Evolutionary conservation across 2,888 invertebrate genomes (phyloP).

Genomic region (Xestia xanthographa): DNA sequence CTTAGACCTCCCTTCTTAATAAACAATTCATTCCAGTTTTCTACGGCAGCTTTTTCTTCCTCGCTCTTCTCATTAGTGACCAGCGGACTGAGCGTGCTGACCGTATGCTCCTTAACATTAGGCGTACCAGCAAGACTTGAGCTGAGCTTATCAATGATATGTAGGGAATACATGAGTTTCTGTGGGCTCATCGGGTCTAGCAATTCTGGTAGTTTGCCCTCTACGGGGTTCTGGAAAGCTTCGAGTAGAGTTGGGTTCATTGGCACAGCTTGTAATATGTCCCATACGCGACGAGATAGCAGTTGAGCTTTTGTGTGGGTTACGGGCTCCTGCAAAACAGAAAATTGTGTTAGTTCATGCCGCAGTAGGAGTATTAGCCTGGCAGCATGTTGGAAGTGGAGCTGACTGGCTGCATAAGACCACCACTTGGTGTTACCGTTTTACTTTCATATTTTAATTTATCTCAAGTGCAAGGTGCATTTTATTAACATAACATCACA

Average conservation of each 20-base stretch:
- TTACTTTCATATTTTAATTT: not conserved
- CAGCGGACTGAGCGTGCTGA: slow-evolving; percentile 57
- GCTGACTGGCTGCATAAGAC: not conserved
- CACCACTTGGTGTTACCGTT: not conserved
- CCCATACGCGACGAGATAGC: slow-evolving; percentile 98
- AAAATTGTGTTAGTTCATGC: not conserved
- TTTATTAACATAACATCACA: not conserved
- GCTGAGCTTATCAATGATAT: slow-evolving; percentile 93
- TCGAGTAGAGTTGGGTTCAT: slow-evolving; percentile 96
- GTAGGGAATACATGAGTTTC: slow-evolving; percentile 98
- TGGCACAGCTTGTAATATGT: slow-evolving; percentile 97
- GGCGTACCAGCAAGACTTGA: slow-evolving; percentile 77
- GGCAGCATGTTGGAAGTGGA: not conserved
- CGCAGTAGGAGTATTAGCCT: not conserved
- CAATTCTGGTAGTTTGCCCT: slow-evolving; percentile 93
- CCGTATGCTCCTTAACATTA: slow-evolving; percentile 77
- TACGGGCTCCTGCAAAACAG: slow-evolving; percentile 89
- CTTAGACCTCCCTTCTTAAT: slow-evolving; percentile 96
- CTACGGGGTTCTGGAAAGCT: slow-evolving; percentile 94
- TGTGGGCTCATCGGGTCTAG: slow-evolving; percentile 97
- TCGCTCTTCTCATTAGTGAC: slow-evolving; percentile 77
- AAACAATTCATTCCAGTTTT: slow-evolving; percentile 94
- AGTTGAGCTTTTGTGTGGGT: slow-evolving; percentile 97
- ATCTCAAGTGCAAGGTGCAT: not conserved
- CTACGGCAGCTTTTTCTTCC: slow-evolving; percentile 79